phyloP scores from a whole-genome alignment of 2,888 invertebrate species.

The Arenicola marina region DNA sequence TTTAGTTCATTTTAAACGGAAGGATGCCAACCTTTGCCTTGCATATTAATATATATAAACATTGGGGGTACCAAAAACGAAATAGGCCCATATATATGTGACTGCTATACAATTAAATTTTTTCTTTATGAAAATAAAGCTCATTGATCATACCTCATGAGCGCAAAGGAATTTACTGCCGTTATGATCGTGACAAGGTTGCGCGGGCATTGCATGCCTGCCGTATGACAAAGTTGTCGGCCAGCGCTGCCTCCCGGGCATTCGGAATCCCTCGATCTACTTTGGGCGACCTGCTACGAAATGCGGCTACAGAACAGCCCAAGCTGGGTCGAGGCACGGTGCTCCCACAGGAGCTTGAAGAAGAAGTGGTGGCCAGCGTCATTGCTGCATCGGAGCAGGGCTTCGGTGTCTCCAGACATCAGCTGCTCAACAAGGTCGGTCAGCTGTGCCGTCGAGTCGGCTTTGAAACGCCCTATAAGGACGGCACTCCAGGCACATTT shows the following conservation, averaged over 20 bases:
- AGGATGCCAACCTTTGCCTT: too few species aligned
- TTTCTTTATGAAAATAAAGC: too few species aligned
- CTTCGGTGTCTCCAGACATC: not conserved
- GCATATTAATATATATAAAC: too few species aligned
- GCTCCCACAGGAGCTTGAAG: not conserved
- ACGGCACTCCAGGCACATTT: not conserved
- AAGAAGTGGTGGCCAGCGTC: not conserved
- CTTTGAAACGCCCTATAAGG: constrained; percentile 2
- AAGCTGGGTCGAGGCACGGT: not conserved
- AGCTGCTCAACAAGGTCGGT: not conserved
- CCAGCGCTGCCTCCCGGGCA: not conserved
- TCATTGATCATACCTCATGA: constrained; percentile 4
- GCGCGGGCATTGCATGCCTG: not conserved
- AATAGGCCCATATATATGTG: too few species aligned
- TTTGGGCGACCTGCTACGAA: not conserved
- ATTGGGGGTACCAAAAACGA: too few species aligned
- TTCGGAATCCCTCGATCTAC: not conserved
- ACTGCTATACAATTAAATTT: too few species aligned
- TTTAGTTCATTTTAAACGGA: too few species aligned
- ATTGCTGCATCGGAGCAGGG: not conserved
- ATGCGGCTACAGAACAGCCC: not conserved
- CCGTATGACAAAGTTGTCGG: not conserved
- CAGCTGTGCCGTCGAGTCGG: not conserved
- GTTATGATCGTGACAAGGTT: not conserved
- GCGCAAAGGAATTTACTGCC: constrained; percentile 4